These are phyloP conservation scores for Diadophis punctatus DNA, from an alignment of 2,113 vertebrate species.

Conservation along the genomic window DNA sequence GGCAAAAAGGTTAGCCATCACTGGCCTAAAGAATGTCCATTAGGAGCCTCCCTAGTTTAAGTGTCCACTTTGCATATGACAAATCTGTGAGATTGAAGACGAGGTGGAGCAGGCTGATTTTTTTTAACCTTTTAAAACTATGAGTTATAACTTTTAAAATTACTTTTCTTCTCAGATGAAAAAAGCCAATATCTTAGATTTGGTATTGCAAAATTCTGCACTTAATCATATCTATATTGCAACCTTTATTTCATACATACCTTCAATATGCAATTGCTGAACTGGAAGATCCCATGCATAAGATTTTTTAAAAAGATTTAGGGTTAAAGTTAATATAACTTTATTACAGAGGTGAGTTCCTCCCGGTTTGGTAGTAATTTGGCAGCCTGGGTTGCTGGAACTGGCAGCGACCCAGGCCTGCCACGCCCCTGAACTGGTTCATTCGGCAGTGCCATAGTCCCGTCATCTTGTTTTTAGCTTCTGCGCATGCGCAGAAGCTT, in stretches of 20 bases:
- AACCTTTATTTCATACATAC: no score
- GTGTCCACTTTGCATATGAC: not conserved
- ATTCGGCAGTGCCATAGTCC: no score
- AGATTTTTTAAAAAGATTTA: not conserved
- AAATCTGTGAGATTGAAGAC: not conserved
- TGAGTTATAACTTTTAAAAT: not conserved
- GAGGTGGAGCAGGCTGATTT: not conserved
- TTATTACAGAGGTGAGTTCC: no score
- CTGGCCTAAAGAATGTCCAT: not conserved
- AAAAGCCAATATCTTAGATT: not conserved
- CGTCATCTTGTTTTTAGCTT: no score
- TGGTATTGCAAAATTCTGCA: not conserved
- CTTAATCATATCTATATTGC: not conserved
- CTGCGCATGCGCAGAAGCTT: no score
- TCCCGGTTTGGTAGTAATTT: no score
- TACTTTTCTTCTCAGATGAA: not conserved
- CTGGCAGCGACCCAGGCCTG: no score
- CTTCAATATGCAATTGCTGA: not conserved
- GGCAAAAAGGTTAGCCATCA: no score
- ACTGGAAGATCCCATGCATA: not conserved
- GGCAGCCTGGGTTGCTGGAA: no score
- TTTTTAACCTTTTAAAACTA: not conserved
- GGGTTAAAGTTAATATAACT: not conserved
- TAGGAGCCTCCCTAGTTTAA: not conserved
- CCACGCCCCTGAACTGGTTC: no score